phyloP scores from a whole-genome alignment of 2,888 invertebrate species.

The Nasonovia ribisnigri region DNA sequence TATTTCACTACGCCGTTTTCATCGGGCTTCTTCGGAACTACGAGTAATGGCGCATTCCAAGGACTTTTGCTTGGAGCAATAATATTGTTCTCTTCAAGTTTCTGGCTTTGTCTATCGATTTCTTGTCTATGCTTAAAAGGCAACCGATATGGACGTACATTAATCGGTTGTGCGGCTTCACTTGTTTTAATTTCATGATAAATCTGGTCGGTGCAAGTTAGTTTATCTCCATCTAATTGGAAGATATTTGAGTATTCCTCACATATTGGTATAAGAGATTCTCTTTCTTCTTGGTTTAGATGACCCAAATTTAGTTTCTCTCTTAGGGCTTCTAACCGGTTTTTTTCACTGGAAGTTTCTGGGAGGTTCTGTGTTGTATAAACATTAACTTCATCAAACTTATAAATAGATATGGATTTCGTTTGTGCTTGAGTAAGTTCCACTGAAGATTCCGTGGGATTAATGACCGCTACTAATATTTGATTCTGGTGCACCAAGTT shows the following conservation, averaged over 20 bases:
- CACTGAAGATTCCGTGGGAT: background rate
- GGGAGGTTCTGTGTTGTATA: background rate
- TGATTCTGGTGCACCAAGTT: background rate
- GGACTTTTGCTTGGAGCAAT: background rate
- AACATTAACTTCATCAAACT: background rate
- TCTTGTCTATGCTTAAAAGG: background rate
- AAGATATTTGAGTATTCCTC: background rate
- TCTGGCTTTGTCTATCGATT: background rate
- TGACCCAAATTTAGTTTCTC: background rate
- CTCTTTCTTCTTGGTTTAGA: background rate
- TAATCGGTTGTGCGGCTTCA: background rate
- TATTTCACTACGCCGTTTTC: background rate
- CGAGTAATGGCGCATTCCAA: slow-evolving; percentile 38
- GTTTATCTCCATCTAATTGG: background rate
- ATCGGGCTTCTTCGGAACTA: slow-evolving; percentile 58
- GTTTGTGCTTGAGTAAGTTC: no score
- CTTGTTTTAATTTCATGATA: slow-evolving; percentile 39
- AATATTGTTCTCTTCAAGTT: background rate
- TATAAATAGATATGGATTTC: background rate
- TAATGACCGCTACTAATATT: background rate
- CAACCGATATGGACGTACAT: background rate
- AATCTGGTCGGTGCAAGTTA: background rate
- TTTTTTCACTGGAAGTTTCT: background rate
- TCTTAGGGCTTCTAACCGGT: no score
- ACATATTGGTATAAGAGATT: background rate